Evolutionary conservation across 2,113 vertebrate genomes (phyloP).

Genomic region (Gymnarchus niloticus): DNA sequence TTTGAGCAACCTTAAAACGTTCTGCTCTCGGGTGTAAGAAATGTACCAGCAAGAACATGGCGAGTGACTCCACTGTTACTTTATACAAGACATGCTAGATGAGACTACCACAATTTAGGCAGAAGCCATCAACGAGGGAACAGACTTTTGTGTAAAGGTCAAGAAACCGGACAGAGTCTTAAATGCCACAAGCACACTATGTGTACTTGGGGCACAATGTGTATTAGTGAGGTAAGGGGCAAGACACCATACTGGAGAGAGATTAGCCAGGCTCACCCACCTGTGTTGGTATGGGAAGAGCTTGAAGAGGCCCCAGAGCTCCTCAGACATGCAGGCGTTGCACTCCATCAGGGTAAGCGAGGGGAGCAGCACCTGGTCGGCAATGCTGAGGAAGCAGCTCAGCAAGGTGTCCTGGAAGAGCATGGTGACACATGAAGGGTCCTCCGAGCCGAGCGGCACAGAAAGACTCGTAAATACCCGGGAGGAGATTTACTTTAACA

Average conservation of each 20-base stretch:
- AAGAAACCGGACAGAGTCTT: not conserved
- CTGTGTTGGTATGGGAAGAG: constrained; percentile 84
- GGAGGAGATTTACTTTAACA: constrained; percentile 11
- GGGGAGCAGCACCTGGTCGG: constrained; percentile 81
- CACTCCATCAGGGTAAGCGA: constrained; percentile 82
- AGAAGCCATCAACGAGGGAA: too few relatives aligned
- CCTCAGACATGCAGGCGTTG: constrained; percentile 92
- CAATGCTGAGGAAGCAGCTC: constrained; percentile 79
- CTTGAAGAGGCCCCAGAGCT: constrained; percentile 96
- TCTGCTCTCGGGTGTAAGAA: too few relatives aligned
- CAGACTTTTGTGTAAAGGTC: not conserved
- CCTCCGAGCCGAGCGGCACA: constrained; percentile 28
- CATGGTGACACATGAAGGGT: constrained; percentile 35
- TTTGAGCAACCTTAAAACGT: not conserved
- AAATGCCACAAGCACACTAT: not conserved
- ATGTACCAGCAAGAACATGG: too few relatives aligned
- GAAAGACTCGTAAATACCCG: not conserved
- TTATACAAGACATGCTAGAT: too few relatives aligned
- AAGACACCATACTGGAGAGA: not conserved
- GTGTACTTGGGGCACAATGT: not conserved
- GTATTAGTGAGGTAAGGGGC: too few relatives aligned
- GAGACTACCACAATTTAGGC: too few relatives aligned
- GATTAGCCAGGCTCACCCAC: constrained; percentile 53
- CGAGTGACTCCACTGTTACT: too few relatives aligned
- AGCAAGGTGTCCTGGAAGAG: constrained; percentile 70